Evolutionary conservation across 2,797 vertebrate species (phyloP).

Genomic region (Muscicapa striata): DNA sequence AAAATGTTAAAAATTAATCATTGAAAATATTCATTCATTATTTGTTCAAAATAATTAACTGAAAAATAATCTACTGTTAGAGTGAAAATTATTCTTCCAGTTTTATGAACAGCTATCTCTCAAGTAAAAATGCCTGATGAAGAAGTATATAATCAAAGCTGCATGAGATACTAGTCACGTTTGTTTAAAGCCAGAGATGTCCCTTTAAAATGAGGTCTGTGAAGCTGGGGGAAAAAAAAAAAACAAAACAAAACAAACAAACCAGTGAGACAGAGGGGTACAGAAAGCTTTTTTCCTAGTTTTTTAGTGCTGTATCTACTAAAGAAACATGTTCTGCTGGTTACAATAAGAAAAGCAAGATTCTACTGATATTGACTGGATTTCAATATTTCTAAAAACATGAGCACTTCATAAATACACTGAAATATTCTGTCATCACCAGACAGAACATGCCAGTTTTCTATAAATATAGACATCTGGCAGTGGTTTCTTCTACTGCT

Average conservation of each 20-base stretch:
- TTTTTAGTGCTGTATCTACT: background rate
- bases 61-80: too few species aligned
- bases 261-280: background rate
- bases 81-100: background rate
- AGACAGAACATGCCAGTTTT: slow-evolving; percentile 27
- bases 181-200: background rate
- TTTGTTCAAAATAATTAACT: too few species aligned
- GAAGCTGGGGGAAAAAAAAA: rapidly evolving
- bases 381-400: slow-evolving; percentile 48
- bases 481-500: slow-evolving; percentile 33
- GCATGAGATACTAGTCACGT: background rate
- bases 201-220: background rate
- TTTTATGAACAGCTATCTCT: background rate
- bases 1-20: background rate
- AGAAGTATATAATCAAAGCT: background rate
- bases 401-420: slow-evolving; percentile 55
- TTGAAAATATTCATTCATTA: too few species aligned
- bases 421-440: slow-evolving; percentile 53
- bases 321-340: slow-evolving; percentile 20
- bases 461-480: slow-evolving; percentile 54
- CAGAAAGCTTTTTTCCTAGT: background rate
- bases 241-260: background rate
- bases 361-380: slow-evolving; percentile 40
- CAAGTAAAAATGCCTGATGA: background rate
- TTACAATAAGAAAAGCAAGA: slow-evolving; percentile 13